A percentile compares a stretch with the other conserved stretches of the same genome.
Evolutionary conservation across 2,797 vertebrate genomes (phyloP).

Genomic region (Pogoniulus pusillus): DNA sequence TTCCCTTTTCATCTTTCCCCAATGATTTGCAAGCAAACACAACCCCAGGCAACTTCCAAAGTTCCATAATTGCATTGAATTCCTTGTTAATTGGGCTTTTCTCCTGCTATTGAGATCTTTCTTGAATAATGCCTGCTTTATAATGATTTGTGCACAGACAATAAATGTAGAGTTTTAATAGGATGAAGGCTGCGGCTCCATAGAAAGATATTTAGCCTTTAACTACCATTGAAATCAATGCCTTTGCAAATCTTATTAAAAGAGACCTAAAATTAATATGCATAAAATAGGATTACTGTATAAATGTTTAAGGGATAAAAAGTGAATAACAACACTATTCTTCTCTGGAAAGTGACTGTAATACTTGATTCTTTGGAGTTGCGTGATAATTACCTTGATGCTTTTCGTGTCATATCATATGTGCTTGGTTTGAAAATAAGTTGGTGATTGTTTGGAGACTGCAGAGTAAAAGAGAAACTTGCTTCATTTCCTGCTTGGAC

Average conservation of each 20-base stretch:
- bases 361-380: neutral
- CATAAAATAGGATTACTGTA: conserved; percentile 25
- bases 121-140: conserved; percentile 6
- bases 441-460: neutral
- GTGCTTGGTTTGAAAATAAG: neutral
- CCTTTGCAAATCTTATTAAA: neutral
- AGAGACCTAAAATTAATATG: neutral
- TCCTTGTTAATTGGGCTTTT: conserved; percentile 56
- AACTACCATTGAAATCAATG: conserved; percentile 41
- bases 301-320: conserved; percentile 1
- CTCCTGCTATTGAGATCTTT: conserved; percentile 4
- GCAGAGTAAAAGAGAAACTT: neutral
- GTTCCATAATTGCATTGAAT: conserved; percentile 42
- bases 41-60: conserved; percentile 24
- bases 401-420: neutral
- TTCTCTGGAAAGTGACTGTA: neutral
- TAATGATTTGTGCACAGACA: conserved; percentile 26
- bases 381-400: neutral
- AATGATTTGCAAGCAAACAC: conserved; percentile 20
- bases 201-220: conserved; percentile 21
- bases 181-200: neutral
- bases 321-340: neutral
- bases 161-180: conserved; percentile 33
- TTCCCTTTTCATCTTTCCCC: conserved; percentile 33
- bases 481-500: neutral